Conservation (phyloP, 2,797 vertebrate species). For the Eospalax fontanierii region DNA sequence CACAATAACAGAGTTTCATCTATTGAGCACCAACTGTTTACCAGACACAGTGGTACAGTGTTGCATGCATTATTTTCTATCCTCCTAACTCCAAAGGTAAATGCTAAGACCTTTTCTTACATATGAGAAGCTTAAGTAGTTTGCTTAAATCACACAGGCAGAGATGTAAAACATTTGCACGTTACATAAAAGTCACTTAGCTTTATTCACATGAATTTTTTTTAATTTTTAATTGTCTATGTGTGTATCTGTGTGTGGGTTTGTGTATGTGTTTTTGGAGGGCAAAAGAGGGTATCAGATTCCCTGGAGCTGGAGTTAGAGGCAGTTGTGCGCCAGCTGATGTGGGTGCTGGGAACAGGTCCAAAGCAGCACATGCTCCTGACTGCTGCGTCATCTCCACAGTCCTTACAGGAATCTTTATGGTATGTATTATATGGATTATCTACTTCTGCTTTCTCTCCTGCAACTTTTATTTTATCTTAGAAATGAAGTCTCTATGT, state of each 20-base stretch:
- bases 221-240: too few species aligned
- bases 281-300: too few species aligned
- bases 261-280: too few species aligned
- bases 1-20: neutral
- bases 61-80: neutral
- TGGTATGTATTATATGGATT: neutral
- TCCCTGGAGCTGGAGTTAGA: too few species aligned
- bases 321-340: too few species aligned
- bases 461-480: slow-evolving; percentile 1
- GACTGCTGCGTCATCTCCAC: too few species aligned
- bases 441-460: slow-evolving; percentile 1
- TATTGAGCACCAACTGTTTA: neutral
- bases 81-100: neutral
- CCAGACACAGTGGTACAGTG: neutral
- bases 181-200: neutral
- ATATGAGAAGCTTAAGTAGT: slow-evolving; percentile 2
- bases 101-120: neutral
- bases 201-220: neutral
- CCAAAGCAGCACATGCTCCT: too few species aligned
- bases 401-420: neutral
- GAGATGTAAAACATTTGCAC: neutral
- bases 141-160: neutral
- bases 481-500: slow-evolving; percentile 15
- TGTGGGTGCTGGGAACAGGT: too few species aligned
- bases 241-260: too few species aligned